Evolutionary conservation across 2,113 vertebrate genomes (phyloP), one percentile per base, ranked within the genome.

Genomic region (Periophthalmodon schlosseri): DNA sequence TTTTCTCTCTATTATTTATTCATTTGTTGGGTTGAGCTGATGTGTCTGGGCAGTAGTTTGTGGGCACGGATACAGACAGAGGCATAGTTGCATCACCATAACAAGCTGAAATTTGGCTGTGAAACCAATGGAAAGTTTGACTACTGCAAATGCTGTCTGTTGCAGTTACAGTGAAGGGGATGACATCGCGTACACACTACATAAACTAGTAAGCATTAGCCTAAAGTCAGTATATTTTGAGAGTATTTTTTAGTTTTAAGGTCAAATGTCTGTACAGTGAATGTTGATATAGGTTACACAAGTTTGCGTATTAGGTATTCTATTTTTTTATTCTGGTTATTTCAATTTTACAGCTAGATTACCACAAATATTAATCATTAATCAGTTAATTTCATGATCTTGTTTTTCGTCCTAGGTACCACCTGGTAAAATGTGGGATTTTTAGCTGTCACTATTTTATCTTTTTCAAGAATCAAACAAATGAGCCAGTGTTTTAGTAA

Each of bases 1-100:
- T 10, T 56, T 56, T 52, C 28, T 67, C 21, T 76, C 3, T 23
- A 75, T 71, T 24, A 78, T 76, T 79, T 73, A 75, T 79, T 71
- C 6, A 65, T 76, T 60, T 68, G 4, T 74, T 70, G 44, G 70
- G 33, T 57, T 33, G 28, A 20, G 14, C 2, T 34, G 4, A 2
- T 34, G 4, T 70, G 63, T 80, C 68, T 34, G 44, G 72, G 54
- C 8, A 68, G 67, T 69, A 57, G 69, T 65, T 52, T 39, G 61
- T 49, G 16, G 54, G 36, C 36, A 70, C 39, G 64, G 54, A 66
- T 61, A 72, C 36, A 74, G 46, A 28, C 39, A 28, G 15, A 44
- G 56, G 28, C 74, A 68, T 13, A 24, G 39, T 72, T 65, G 49
- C 15, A 66, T 79, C 18, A 24, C 44, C 69, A 2, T 24, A 56